Evolutionary conservation across 1,140 invertebrate genomes (phyloP).

Genomic region (Drosophila tropicalis): DNA sequence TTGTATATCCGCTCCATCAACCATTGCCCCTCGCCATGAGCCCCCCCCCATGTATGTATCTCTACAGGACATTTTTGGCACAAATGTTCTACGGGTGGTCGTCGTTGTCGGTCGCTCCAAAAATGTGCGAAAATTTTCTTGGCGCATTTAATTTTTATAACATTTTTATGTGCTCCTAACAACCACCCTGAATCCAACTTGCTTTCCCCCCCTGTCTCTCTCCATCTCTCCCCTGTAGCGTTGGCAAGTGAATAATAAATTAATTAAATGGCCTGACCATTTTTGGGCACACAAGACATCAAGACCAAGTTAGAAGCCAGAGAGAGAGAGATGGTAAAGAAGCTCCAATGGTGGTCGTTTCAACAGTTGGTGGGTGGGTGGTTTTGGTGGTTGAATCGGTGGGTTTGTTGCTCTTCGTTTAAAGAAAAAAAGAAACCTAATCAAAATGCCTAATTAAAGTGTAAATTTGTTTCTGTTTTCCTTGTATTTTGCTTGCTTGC

Average conservation of each 20-base stretch:
- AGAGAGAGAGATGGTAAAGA: not conserved
- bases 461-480: slow-evolving; percentile 55
- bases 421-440: slow-evolving; percentile 10
- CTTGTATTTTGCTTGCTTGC: not conserved
- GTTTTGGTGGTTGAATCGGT: not conserved
- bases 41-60: slow-evolving; percentile 6
- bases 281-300: slow-evolving; percentile 41
- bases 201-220: not conserved
- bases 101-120: slow-evolving; percentile 7
- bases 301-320: not conserved
- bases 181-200: not conserved
- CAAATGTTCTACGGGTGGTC: slow-evolving; percentile 40
- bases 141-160: slow-evolving; percentile 73
- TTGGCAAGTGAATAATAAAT: slow-evolving; percentile 80
- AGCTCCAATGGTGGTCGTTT: not conserved
- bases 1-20: slow-evolving; percentile 13
- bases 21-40: not conserved
- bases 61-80: slow-evolving; percentile 71
- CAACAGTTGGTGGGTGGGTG: not conserved
- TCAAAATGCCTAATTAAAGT: slow-evolving; percentile 75
- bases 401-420: not conserved
- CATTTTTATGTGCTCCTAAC: slow-evolving; percentile 65
- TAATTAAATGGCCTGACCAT: slow-evolving; percentile 76
- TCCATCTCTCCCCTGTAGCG: slow-evolving; percentile 30
- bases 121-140: slow-evolving; percentile 56